A percentile compares a stretch with the other conserved stretches of the same genome.
Conservation (phyloP, 2,113 vertebrate species). For the Epinephelus moara region DNA sequence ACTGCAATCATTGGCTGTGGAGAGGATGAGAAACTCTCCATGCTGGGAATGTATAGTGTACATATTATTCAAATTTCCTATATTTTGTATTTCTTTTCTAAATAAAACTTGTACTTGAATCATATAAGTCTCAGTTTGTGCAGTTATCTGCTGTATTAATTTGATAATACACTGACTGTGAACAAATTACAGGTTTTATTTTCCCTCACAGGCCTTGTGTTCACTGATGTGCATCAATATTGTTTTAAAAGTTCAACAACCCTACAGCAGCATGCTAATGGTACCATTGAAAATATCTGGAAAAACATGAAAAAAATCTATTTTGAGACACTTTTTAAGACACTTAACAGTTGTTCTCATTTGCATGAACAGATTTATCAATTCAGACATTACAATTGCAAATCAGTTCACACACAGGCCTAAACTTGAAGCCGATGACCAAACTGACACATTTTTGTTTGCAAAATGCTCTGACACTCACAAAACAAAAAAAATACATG, state of each 20-base stretch:
- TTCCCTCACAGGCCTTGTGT: background rate
- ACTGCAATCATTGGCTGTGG: constrained; percentile 5
- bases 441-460: too few relatives aligned
- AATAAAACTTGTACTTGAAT: constrained; percentile 57
- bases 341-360: too few relatives aligned
- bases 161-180: background rate
- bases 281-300: background rate
- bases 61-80: constrained; percentile 58
- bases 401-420: too few relatives aligned
- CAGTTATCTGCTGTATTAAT: background rate
- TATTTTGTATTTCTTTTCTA: constrained; percentile 64
- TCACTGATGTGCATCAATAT: background rate
- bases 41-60: constrained; percentile 71
- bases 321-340: too few relatives aligned
- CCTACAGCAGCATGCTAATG: background rate
- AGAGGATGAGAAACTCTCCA: background rate
- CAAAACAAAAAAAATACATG: too few relatives aligned
- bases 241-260: background rate
- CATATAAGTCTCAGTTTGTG: background rate
- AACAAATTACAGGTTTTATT: background rate
- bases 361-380: too few relatives aligned
- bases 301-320: too few relatives aligned
- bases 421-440: too few relatives aligned
- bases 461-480: too few relatives aligned
- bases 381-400: too few relatives aligned